Evolutionary conservation across 1,140 invertebrate genomes (phyloP), one percentile per base, ranked within the genome.

Genomic region (Caerostris extrusa): DNA sequence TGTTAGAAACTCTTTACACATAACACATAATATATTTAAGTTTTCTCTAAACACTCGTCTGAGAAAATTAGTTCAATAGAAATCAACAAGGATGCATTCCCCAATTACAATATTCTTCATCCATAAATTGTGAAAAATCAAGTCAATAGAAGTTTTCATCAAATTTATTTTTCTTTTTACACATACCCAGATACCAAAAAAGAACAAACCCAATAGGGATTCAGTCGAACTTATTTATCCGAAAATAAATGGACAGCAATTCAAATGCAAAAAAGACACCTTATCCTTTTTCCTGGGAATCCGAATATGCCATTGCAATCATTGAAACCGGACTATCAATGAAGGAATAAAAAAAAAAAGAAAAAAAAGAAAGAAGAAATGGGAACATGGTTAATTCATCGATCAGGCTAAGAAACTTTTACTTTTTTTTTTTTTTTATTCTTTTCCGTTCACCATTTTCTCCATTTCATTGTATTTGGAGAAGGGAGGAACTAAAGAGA

Each of bases 201-300:
- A n/a, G n/a, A n/a, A n/a, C 17, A n/a, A 81, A 81, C 19, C 71
- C 17, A 81, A 19, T n/a, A 81, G 17, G 34, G 7, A 81, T 81
- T 19, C 12, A 19, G n/a, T n/a, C n/a, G 19, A 81, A 81, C 12
- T 81, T 81, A 81, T 81, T 81, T 81, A 81, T 19, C 34, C 71
- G 71, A 81, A 50, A 81, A 81, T 81, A 81, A 81, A 81, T 81
- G 71, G 71, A 81, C 71, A 81, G 17, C 71, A 19, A 81, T 81
- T 81, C 71, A 19, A 81, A 81, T 81, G 71, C 71, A 50, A 81
- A 81, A 81, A 50, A n/a, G 34, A 81, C 71, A 81, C 71, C 71
- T 81, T 81, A 2, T 50, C 5, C 64, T 67, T 67, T 67, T 17
- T 7, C 61, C 17, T 64, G 7, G 7, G 61, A 7, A 10, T 67